A percentile compares a stretch with the other conserved stretches of the same genome.
Conservation (phyloP, 2,797 vertebrate genomes). For the Pagetopsis macropterus region DNA sequence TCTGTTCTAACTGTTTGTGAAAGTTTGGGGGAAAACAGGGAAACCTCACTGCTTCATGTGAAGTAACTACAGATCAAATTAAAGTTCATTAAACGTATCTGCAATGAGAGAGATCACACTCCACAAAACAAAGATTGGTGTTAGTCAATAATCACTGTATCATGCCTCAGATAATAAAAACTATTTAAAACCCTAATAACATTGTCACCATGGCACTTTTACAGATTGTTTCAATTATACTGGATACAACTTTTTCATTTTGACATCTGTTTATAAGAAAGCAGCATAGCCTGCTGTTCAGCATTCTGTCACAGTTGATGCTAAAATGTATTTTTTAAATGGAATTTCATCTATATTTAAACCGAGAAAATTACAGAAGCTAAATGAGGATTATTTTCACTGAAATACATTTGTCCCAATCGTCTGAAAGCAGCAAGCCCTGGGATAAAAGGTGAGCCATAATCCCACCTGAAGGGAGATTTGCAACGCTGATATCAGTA, state of each 20-base stretch:
- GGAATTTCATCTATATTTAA: too few relatives aligned
- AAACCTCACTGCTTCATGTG: not conserved
- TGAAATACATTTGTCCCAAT: not conserved
- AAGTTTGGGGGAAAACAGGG: not conserved
- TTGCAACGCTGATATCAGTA: slow-evolving; percentile 11
- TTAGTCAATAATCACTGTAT: not conserved
- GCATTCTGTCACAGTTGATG: too few relatives aligned
- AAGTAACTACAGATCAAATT: not conserved
- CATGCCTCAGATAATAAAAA: not conserved
- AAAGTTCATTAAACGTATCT: not conserved
- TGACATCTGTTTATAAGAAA: not conserved
- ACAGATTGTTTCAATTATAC: not conserved
- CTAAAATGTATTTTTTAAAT: too few relatives aligned
- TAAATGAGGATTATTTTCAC: too few relatives aligned
- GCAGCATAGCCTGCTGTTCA: too few relatives aligned
- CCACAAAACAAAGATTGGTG: not conserved
- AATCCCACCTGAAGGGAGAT: slow-evolving; percentile 11
- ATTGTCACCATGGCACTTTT: not conserved
- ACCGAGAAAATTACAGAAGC: too few relatives aligned
- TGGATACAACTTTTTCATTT: too few relatives aligned
- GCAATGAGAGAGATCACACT: not conserved
- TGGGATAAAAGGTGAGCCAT: slow-evolving; percentile 8
- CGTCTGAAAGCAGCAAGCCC: not conserved
- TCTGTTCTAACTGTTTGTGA: not conserved
- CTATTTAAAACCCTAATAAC: too few relatives aligned